Evolutionary conservation across 2,797 vertebrate genomes (phyloP).

Genomic region (Lutjanus campechanus): DNA sequence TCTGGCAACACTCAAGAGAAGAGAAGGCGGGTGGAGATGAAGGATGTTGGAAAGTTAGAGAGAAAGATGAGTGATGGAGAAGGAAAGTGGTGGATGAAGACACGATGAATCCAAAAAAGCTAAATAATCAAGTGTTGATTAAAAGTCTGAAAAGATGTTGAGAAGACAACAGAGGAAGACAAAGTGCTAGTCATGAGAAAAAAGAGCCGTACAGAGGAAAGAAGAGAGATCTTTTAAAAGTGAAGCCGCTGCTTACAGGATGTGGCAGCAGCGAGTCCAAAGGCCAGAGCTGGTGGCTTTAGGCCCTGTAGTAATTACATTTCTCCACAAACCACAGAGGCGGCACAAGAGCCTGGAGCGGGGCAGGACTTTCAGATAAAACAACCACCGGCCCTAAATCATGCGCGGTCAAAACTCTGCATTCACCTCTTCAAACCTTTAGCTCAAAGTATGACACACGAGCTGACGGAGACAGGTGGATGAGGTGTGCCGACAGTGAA

Average conservation of each 20-base stretch:
- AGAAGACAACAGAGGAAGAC: not conserved
- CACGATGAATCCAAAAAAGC: not conserved
- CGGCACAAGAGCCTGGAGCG: slow-evolving; percentile 31
- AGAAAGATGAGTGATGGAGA: slow-evolving; percentile 2
- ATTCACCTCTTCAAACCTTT: slow-evolving; percentile 33
- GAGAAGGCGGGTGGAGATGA: slow-evolving; percentile 20
- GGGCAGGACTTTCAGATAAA: slow-evolving; percentile 49
- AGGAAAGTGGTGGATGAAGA: not conserved
- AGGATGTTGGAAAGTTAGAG: slow-evolving; percentile 8
- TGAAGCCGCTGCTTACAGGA: slow-evolving; percentile 47
- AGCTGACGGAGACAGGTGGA: slow-evolving; percentile 29
- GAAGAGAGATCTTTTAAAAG: slow-evolving; percentile 32
- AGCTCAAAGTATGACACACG: slow-evolving; percentile 12
- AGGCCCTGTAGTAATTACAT: slow-evolving; percentile 70
- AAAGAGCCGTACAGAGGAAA: slow-evolving; percentile 13
- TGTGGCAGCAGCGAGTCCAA: slow-evolving; percentile 61
- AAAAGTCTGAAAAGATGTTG: not conserved
- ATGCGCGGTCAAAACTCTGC: slow-evolving; percentile 46
- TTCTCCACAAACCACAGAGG: slow-evolving; percentile 56
- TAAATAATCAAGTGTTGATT: slow-evolving; percentile 5
- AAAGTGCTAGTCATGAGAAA: slow-evolving; percentile 8
- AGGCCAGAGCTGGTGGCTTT: slow-evolving; percentile 69
- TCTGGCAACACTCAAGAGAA: slow-evolving; percentile 48
- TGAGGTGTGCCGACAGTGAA: slow-evolving; percentile 34
- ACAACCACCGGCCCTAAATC: slow-evolving; percentile 47